Conservation (phyloP, 2,797 vertebrate species). For the Spea hammondii region DNA sequence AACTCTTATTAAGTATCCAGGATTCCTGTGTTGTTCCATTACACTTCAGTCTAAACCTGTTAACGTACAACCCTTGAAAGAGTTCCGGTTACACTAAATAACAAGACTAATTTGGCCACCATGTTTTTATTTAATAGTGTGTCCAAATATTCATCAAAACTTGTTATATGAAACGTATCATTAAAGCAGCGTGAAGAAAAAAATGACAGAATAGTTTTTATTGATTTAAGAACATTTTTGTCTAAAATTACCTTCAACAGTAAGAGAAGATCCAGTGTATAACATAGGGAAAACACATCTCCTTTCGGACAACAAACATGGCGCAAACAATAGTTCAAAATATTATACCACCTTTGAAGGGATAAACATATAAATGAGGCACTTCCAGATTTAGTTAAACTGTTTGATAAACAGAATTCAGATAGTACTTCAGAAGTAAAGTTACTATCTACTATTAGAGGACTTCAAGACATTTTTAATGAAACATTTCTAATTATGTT, state of each 20-base stretch:
- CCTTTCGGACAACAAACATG: slow-evolving; percentile 17
- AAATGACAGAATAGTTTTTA: slow-evolving; percentile 19
- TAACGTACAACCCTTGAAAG: too few relatives aligned
- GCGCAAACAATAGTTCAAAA: slow-evolving; percentile 36
- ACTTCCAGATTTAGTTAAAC: slow-evolving; percentile 53
- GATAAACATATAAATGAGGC: slow-evolving; percentile 54
- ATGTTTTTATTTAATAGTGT: too few relatives aligned
- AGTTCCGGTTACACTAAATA: too few relatives aligned
- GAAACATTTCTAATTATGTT: neutral
- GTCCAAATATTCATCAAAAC: too few relatives aligned
- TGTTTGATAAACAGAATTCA: slow-evolving; percentile 14
- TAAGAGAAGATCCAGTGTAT: slow-evolving; percentile 42
- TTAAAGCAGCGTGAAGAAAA: too few relatives aligned
- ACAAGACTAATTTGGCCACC: too few relatives aligned
- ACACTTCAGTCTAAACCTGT: too few relatives aligned
- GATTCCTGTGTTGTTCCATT: too few relatives aligned
- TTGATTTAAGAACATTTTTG: slow-evolving; percentile 7
- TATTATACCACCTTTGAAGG: slow-evolving; percentile 5
- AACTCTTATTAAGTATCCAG: too few relatives aligned
- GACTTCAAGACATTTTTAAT: neutral
- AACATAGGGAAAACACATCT: slow-evolving; percentile 20
- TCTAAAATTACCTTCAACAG: slow-evolving; percentile 33
- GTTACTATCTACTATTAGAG: slow-evolving; percentile 36
- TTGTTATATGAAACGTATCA: too few relatives aligned
- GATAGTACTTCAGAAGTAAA: slow-evolving; percentile 30